Conservation (phyloP, 2,797 vertebrate genomes). For the Sebastes cheni region DNA sequence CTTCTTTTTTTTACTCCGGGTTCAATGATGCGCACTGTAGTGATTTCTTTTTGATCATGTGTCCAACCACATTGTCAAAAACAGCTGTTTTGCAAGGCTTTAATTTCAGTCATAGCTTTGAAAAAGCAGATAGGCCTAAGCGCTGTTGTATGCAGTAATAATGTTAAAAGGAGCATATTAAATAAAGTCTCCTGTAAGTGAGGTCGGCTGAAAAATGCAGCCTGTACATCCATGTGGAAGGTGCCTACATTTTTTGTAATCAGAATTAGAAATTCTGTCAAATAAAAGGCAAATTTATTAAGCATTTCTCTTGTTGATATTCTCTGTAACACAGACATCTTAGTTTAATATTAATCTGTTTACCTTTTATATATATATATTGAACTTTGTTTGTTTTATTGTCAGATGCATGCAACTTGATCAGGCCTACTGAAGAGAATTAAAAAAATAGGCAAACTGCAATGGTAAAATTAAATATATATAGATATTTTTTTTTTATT, state of each 20-base stretch:
- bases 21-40: neutral
- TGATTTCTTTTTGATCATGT: slow-evolving; percentile 25
- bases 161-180: slow-evolving; percentile 9
- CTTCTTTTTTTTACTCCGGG: neutral
- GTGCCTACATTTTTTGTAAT: slow-evolving; percentile 69
- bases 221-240: slow-evolving; percentile 33
- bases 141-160: slow-evolving; percentile 13
- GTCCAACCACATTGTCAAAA: neutral
- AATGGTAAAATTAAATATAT: neutral
- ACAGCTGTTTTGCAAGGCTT: slow-evolving; percentile 31
- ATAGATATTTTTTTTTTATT: too few relatives aligned
- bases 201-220: slow-evolving; percentile 18
- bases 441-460: neutral
- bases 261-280: slow-evolving; percentile 43
- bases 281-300: slow-evolving; percentile 67
- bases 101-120: slow-evolving; percentile 22
- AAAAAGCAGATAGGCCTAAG: neutral
- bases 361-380: neutral
- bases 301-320: neutral
- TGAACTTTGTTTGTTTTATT: neutral
- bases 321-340: neutral
- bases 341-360: neutral
- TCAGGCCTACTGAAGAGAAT: neutral
- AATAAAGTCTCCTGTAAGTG: slow-evolving; percentile 16
- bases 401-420: neutral